A percentile compares a stretch with the other conserved stretches of the same genome.
Conservation (phyloP, 23 tunicate genomes). For the Ciona savignyi region DNA sequence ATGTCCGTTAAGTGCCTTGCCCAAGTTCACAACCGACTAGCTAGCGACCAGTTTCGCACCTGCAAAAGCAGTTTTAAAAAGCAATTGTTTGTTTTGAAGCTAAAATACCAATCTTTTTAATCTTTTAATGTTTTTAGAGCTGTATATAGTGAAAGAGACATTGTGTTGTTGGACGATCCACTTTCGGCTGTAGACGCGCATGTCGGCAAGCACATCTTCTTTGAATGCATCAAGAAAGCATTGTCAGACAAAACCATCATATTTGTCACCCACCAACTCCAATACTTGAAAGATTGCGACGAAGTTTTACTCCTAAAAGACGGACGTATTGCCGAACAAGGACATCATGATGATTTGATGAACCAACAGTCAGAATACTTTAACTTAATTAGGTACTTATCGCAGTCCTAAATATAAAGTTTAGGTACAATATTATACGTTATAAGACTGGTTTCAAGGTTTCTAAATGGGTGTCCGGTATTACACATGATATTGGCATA, state of each 20-base stretch:
- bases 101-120: too few relatives aligned
- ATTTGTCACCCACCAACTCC: slow-evolving; percentile 89
- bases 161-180: slow-evolving; percentile 88
- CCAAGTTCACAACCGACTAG: too few relatives aligned
- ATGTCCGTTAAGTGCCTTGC: too few relatives aligned
- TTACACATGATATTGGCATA: too few relatives aligned
- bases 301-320: slow-evolving; percentile 69
- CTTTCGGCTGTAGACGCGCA: slow-evolving; percentile 97
- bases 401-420: not conserved
- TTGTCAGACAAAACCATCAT: slow-evolving; percentile 67
- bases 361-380: slow-evolving; percentile 39
- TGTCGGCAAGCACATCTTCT: slow-evolving; percentile 94
- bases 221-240: slow-evolving; percentile 76
- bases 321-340: slow-evolving; percentile 83
- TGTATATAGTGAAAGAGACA: slow-evolving; percentile 83
- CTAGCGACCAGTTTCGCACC: too few relatives aligned
- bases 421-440: not conserved
- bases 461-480: not conserved
- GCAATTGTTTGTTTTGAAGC: too few relatives aligned
- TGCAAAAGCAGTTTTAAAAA: too few relatives aligned
- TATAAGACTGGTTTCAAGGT: not conserved
- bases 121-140: too few relatives aligned
- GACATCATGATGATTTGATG: slow-evolving; percentile 69
- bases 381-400: slow-evolving; percentile 34
- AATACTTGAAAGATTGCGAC: slow-evolving; percentile 94